phyloP scores from a whole-genome alignment of 2,113 vertebrate genomes.

The Romanogobio albipinnatus region DNA sequence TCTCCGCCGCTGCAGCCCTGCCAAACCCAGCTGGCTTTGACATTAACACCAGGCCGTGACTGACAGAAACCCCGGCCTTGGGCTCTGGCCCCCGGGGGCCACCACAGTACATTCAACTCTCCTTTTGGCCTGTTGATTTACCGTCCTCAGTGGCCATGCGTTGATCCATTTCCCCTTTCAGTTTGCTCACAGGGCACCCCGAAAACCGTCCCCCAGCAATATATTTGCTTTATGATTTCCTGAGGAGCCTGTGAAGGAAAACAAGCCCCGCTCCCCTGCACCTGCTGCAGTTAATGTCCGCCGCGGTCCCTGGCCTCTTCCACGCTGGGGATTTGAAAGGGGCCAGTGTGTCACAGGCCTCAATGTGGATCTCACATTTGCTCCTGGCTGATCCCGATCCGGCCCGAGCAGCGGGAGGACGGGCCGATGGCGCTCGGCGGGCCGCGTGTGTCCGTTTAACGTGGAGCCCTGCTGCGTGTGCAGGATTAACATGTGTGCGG shows the following conservation, averaged over 20 bases:
- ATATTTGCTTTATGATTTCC: slow-evolving; percentile 90
- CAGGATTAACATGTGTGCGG: slow-evolving; percentile 76
- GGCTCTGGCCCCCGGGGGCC: slow-evolving; percentile 72
- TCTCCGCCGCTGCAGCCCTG: slow-evolving; percentile 72
- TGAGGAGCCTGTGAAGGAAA: slow-evolving; percentile 79
- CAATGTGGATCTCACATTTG: slow-evolving; percentile 76
- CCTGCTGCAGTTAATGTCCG: slow-evolving; percentile 81
- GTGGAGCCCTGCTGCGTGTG: slow-evolving; percentile 71
- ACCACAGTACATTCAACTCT: slow-evolving; percentile 79
- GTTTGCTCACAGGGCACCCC: slow-evolving; percentile 83
- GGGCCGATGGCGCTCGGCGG: slow-evolving; percentile 54
- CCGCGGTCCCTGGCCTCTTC: slow-evolving; percentile 29
- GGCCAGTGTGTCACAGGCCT: slow-evolving; percentile 63
- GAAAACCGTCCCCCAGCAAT: slow-evolving; percentile 80
- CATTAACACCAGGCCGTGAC: slow-evolving; percentile 77
- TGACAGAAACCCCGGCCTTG: slow-evolving; percentile 80
- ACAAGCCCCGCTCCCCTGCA: slow-evolving; percentile 72
- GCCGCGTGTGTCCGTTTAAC: slow-evolving; percentile 69
- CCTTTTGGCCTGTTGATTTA: slow-evolving; percentile 86
- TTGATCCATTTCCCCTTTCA: slow-evolving; percentile 84
- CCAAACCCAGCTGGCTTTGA: slow-evolving; percentile 81
- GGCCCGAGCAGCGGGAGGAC: slow-evolving; percentile 58
- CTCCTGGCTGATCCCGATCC: not conserved
- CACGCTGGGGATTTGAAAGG: slow-evolving; percentile 56
- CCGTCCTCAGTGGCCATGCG: slow-evolving; percentile 74